phyloP scores from a whole-genome alignment of 2,888 invertebrate species.

The Drosophila neonasuta region DNA sequence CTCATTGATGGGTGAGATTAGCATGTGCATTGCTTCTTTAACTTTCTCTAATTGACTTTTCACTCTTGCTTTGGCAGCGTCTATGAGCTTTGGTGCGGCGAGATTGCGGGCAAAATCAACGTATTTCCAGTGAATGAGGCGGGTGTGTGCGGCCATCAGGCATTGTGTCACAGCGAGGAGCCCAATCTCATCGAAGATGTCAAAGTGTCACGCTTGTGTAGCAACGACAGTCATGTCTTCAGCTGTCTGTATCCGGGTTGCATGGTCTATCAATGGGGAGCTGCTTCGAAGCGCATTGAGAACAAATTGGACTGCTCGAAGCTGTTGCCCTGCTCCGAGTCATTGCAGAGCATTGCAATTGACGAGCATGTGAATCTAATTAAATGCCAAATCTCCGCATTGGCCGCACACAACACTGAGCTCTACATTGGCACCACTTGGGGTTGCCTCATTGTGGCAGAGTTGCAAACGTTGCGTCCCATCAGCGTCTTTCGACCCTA shows the following conservation, averaged over 20 bases:
- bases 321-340: conserved; percentile 95
- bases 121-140: conserved; percentile 89
- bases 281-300: conserved; percentile 85
- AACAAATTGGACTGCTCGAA: conserved; percentile 95
- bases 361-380: conserved; percentile 92
- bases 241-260: conserved; percentile 94
- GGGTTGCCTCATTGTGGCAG: conserved; percentile 96
- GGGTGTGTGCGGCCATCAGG: conserved; percentile 89
- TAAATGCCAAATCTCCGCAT: conserved; percentile 87
- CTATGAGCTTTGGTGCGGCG: conserved; percentile 95
- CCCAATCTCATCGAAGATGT: conserved; percentile 79
- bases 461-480: conserved; percentile 90
- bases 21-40: not conserved
- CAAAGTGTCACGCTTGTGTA: conserved; percentile 88
- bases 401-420: conserved; percentile 86
- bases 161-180: conserved; percentile 85
- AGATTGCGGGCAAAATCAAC: conserved; percentile 89
- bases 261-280: conserved; percentile 94
- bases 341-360: conserved; percentile 93
- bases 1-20: conserved; percentile 73
- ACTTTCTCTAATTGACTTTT: not conserved
- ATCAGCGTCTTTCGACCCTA: conserved; percentile 96
- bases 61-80: conserved; percentile 77
- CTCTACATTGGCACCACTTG: conserved; percentile 96
- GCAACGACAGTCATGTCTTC: conserved; percentile 86